phyloP scores from a whole-genome alignment of 2,113 vertebrate species.

The Gymnobelideus leadbeateri region DNA sequence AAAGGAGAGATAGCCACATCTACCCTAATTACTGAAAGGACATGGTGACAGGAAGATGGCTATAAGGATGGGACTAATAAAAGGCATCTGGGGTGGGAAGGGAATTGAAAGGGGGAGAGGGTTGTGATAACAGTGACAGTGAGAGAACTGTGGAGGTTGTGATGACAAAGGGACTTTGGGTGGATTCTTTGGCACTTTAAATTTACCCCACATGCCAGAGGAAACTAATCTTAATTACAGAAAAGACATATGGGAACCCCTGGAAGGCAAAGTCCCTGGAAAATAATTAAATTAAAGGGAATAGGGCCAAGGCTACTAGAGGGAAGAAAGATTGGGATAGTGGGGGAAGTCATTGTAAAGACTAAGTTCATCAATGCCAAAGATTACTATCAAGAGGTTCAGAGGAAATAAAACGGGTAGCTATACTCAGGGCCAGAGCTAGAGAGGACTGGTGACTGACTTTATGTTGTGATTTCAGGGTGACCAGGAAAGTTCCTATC shows the following conservation, averaged over 20 bases:
- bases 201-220: not conserved
- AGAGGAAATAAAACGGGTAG: not conserved
- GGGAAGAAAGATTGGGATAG: not conserved
- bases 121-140: not conserved
- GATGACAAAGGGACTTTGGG: not conserved
- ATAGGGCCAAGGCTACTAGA: not conserved
- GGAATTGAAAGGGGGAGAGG: not conserved
- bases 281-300: not conserved
- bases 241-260: not conserved
- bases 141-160: not conserved
- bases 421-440: not conserved
- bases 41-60: not conserved
- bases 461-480: not conserved
- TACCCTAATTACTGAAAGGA: not conserved
- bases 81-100: not conserved
- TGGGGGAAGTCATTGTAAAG: not conserved
- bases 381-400: not conserved
- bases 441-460: not conserved
- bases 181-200: not conserved
- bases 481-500: not conserved
- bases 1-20: not conserved
- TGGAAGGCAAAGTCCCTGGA: not conserved
- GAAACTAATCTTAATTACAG: not conserved
- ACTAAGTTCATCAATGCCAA: not conserved
- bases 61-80: not conserved